Base-by-base conservation (phyloP, 2,113 vertebrate species). In the Chloroceryle aenea region DNA sequence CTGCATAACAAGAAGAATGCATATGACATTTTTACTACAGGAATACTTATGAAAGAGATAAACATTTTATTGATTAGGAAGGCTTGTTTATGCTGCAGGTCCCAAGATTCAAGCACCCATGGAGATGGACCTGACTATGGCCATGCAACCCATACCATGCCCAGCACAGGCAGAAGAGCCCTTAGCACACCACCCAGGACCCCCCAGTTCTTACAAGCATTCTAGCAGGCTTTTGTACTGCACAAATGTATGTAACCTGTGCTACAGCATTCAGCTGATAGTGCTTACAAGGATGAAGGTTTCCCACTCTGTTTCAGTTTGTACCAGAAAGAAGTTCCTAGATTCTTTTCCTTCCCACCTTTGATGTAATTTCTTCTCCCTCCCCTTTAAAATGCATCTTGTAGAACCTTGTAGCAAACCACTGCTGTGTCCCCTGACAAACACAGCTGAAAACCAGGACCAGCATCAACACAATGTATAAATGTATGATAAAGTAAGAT, bases 1-100 rank as follows among this genome's bases (percentile, higher is more conserved):
- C 52, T 88, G 88, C 76, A 61, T 96, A 93, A 90, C 32, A 64
- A 84, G 63, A 92, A 96, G 81, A 95, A 93, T 32, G 47, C n/a
- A 34, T 10, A 38, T 68, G 88, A 67, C 75, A 90, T 90, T 96
- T 95, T 93, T 85, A 85, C 75, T 76, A 69, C 23, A 69, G 81
- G 30, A 96, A 82, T 93, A 45, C 38, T 89, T 53, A 47, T 0
- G 3, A 87, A 94, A 63, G 45, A 85, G 30, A 71, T 32, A 85
- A 89, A 81, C n/a, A 72, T 61, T 93, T 81, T 38, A 76, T 87
- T 62, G 58, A 85, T 38, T n/a, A 79, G 27, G 53, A 89, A 50
- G 64, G 59, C 58, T 67, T 69, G 26, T 74, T 76, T 36, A 56
- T 1, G 7, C 26, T 67, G 25, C 36, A 48, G 14, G 32, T 63